Evolutionary conservation across 2,888 invertebrate species (phyloP).

Genomic region (Ornithoptera alexandrae): DNA sequence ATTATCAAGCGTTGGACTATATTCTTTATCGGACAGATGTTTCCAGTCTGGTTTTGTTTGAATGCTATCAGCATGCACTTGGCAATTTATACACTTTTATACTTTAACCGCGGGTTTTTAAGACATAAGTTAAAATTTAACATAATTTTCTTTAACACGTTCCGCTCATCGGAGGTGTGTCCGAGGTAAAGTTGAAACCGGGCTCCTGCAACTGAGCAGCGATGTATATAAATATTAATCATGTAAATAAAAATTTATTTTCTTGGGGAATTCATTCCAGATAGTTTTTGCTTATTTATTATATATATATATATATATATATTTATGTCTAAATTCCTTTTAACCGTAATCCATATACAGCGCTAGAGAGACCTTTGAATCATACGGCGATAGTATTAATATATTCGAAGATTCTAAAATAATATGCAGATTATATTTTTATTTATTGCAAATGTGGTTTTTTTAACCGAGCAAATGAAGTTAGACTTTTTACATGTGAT

Average conservation of each 20-base stretch:
- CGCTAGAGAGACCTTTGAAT: slow-evolving; percentile 23
- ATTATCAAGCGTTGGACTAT: background rate
- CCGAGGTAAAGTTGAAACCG: slow-evolving; percentile 10
- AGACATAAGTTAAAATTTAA: too few relatives aligned
- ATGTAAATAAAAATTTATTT: slow-evolving; percentile 24
- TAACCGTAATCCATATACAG: slow-evolving; percentile 24
- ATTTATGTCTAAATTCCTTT: slow-evolving; percentile 7
- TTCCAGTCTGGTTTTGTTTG: background rate
- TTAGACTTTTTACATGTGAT: slow-evolving; percentile 10
- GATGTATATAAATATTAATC: slow-evolving; percentile 25
- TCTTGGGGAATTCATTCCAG: slow-evolving; percentile 22
- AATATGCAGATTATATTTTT: slow-evolving; percentile 6
- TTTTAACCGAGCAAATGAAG: slow-evolving; percentile 7
- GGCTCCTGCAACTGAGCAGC: background rate
- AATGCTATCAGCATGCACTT: background rate
- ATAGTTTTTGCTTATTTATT: slow-evolving; percentile 17
- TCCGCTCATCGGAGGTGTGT: background rate
- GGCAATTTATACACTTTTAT: background rate
- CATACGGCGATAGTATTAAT: background rate
- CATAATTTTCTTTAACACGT: background rate
- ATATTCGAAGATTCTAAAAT: background rate
- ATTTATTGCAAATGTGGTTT: slow-evolving; percentile 8
- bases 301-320: slow-evolving; percentile 26
- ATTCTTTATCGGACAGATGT: background rate
- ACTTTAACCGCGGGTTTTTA: background rate